A percentile compares a stretch with the other conserved stretches of the same genome.
Conservation (phyloP, 1,140 invertebrate species). For the Holotrichia oblita region DNA sequence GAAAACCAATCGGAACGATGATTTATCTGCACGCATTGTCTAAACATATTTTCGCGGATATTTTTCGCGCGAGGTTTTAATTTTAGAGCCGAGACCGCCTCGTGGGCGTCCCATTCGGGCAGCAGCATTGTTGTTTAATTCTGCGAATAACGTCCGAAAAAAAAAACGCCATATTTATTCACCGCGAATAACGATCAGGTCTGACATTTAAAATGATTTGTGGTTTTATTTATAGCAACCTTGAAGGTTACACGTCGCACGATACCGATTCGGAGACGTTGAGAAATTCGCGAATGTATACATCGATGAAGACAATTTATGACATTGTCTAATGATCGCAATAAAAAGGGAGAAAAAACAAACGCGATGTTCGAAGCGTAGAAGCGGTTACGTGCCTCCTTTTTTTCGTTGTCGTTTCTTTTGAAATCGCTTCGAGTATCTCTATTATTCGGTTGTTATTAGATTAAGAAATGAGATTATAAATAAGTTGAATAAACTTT, state of each 20-base stretch:
- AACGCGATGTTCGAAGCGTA: no score
- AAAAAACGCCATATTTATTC: constrained; percentile 22
- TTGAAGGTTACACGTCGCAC: constrained; percentile 11
- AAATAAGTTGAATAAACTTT: no score
- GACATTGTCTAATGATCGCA: no score
- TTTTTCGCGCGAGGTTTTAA: not conserved
- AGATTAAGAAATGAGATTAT: no score
- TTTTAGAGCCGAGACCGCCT: not conserved
- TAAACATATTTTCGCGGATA: constrained; percentile 8
- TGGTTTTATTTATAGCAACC: constrained; percentile 33
- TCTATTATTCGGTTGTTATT: no score
- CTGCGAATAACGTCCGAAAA: constrained; percentile 3
- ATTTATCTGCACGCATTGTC: not conserved
- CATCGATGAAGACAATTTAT: no score
- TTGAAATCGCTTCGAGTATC: no score
- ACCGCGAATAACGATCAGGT: constrained; percentile 16
- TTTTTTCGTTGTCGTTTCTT: no score
- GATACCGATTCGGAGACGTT: not conserved
- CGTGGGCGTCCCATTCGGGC: not conserved
- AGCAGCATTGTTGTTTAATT: not conserved
- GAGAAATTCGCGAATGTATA: constrained; percentile 8
- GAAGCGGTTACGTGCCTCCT: no score
- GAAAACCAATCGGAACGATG: not conserved
- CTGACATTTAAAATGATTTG: constrained; percentile 33
- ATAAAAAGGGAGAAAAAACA: no score